These are phyloP conservation scores for Myotis daubentonii DNA, from an alignment of 2,797 vertebrate species.

Conservation along the genomic window DNA sequence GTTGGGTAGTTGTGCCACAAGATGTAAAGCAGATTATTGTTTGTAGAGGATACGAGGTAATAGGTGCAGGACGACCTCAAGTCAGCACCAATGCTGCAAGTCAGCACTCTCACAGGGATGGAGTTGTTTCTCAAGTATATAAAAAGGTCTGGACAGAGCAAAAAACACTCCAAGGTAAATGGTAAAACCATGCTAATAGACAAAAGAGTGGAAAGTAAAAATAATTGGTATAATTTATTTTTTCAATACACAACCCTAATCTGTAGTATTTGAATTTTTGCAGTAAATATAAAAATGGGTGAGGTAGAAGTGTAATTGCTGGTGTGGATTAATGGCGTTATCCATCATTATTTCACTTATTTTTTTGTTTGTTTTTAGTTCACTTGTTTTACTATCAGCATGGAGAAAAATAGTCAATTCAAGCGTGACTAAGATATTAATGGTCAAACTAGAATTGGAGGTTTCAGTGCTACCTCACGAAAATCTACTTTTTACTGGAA, in stretches of 20 bases:
- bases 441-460: not conserved
- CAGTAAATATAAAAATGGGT: not conserved
- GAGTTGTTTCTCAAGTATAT: not conserved
- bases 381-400: not conserved
- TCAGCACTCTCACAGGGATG: not conserved
- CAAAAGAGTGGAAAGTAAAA: not conserved
- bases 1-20: not conserved
- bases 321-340: not conserved
- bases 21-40: not conserved
- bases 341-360: not conserved
- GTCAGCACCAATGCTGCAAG: not conserved
- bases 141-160: not conserved
- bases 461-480: not conserved
- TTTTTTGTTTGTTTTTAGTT: not conserved
- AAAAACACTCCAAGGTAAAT: not conserved
- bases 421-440: not conserved
- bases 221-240: not conserved
- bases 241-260: not conserved
- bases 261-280: conserved; percentile 9
- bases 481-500: not conserved
- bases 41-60: not conserved
- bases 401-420: not conserved
- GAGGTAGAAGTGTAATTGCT: not conserved
- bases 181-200: not conserved
- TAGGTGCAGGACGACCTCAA: not conserved